Percentiles rank a stretch among this genome's conserved stretches.
phyloP scores from a whole-genome alignment of 2,888 invertebrate genomes.

The Subacronicta megacephala region DNA sequence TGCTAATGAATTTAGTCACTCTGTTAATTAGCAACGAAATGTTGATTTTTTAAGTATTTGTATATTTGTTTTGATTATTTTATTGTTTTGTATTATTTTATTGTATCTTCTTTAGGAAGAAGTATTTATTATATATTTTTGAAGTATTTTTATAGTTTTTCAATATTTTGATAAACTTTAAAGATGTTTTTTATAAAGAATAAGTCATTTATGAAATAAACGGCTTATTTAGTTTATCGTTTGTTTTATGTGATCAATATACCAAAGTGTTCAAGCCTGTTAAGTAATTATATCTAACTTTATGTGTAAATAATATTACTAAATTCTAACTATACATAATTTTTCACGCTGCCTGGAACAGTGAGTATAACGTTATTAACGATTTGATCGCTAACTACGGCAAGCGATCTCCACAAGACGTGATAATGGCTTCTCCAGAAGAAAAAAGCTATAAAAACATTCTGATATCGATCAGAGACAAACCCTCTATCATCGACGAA shows the following conservation, averaged over 20 bases:
- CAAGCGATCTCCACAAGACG: conserved; percentile 84
- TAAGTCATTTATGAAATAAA: neutral
- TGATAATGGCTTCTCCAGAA: conserved; percentile 85
- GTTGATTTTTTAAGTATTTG: too few relatives aligned
- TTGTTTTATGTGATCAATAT: neutral
- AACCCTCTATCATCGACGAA: conserved; percentile 78
- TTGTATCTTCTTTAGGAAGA: too few relatives aligned
- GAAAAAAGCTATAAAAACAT: conserved; percentile 83
- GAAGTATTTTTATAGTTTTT: too few relatives aligned
- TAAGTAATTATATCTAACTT: too few relatives aligned
- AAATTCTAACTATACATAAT: conserved; percentile 52
- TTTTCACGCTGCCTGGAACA: conserved; percentile 66
- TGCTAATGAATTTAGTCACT: too few relatives aligned
- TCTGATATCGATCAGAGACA: conserved; percentile 81
- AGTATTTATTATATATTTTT: too few relatives aligned
- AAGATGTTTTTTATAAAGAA: neutral
- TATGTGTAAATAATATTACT: neutral
- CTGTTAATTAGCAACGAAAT: too few relatives aligned
- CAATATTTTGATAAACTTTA: neutral
- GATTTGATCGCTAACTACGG: conserved; percentile 73
- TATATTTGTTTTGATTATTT: too few relatives aligned
- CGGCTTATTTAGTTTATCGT: neutral
- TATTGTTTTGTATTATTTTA: too few relatives aligned
- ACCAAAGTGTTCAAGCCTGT: too few relatives aligned
- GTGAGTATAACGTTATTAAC: conserved; percentile 85